Evolutionary conservation across 2,113 vertebrate species (phyloP).

Genomic region (Myrmecophaga tridactyla): DNA sequence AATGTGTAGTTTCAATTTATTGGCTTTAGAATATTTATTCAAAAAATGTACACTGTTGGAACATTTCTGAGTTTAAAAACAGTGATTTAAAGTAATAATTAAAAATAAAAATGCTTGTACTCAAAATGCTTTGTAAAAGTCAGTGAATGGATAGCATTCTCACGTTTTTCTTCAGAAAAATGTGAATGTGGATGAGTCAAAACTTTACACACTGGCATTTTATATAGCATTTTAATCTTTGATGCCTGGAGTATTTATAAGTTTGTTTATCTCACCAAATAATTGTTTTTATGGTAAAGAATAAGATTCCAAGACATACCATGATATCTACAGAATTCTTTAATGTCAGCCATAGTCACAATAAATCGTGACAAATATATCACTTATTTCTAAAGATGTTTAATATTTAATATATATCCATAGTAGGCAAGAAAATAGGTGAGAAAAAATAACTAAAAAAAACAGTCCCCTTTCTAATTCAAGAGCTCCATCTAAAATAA

Average conservation of each 20-base stretch:
- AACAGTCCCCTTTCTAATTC: neutral
- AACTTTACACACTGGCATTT: neutral
- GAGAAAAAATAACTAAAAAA: neutral
- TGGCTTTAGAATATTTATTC: neutral
- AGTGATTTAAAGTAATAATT: neutral
- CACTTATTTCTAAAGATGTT: neutral
- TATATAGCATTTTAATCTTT: neutral
- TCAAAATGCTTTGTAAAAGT: neutral
- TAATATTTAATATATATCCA: neutral
- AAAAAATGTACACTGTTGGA: neutral
- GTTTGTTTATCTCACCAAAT: neutral
- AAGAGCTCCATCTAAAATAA: neutral
- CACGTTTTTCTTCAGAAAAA: neutral
- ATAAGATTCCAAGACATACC: neutral
- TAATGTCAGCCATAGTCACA: neutral
- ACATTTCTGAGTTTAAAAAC: neutral
- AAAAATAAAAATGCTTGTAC: neutral
- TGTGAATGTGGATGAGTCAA: neutral
- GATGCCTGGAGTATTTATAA: neutral
- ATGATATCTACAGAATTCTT: neutral
- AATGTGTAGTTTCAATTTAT: neutral
- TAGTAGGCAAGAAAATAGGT: neutral
- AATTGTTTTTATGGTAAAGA: neutral
- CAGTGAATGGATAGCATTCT: neutral
- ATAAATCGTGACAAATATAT: neutral